Base-by-base conservation (phyloP, 1,140 invertebrate species). In the Drosophila orena region DNA sequence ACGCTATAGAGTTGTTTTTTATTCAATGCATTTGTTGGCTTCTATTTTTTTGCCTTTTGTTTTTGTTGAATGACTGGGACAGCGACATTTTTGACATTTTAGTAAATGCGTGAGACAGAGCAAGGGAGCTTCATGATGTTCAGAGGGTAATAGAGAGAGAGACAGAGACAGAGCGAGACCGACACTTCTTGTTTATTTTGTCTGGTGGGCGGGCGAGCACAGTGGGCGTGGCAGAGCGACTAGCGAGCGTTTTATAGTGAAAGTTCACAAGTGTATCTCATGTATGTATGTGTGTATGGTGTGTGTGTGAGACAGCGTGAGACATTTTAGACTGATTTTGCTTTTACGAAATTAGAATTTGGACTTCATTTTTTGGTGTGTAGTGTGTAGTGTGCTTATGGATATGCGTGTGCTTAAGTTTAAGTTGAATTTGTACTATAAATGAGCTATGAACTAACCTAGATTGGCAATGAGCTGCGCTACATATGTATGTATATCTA, bases 71-170 rank as follows among this genome's bases (percentile, higher is more conserved):
- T 69, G 74, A 61, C 59, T 79, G 54, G 81, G 73, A 77, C 77
- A 77, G 84, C 83, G 79, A 88, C 83, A 24, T 69, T 37, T 55
- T 76, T 81, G 65, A 86, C 83, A 60, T 83, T 88, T 88, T 88
- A 88, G 83, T 88, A 83, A 66, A 89, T 88, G 84, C 79, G 81
- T 76, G 71, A 66, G 60, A 75, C 52, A 57, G 76, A 66, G 27
- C 27, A 50, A 72, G 27, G 66, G 40, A 57, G 47, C 61, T 75
- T 40, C 61, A 73, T 74, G 70, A 61, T 62, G 15, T 74, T 74
- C 34, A 68, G 44, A 57, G 47, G 65, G 34, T 57, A 37, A n/a
- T n/a, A 53, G 60, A 77, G 20, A 49, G 20, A 70, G 24, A 70
- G 59, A 77, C 15, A 49, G 20, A 70, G 24, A 70, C 54, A 38